Conservation (phyloP, 1,140 invertebrate species). For the Sesamia nonagrioides region DNA sequence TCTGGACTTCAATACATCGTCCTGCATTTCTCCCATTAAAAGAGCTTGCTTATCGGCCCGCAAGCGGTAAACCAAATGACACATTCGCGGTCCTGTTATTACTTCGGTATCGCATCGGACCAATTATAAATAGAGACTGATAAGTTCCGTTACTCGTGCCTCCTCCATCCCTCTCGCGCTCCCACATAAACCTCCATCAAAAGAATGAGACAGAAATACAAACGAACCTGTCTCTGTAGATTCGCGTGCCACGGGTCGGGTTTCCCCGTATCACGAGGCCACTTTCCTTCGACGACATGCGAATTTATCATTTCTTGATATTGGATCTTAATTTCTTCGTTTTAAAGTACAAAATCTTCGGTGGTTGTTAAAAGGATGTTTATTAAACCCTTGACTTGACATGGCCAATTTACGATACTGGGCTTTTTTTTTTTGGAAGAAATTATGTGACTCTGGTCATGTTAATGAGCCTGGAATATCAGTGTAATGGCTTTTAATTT, state of each 20-base stretch:
- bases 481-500: not conserved
- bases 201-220: slow-evolving; percentile 53
- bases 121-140: slow-evolving; percentile 76
- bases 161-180: slow-evolving; percentile 52
- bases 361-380: slow-evolving; percentile 29
- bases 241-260: slow-evolving; percentile 58
- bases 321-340: slow-evolving; percentile 22
- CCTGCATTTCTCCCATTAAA: slow-evolving; percentile 32
- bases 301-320: slow-evolving; percentile 22
- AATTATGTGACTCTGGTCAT: slow-evolving; percentile 1
- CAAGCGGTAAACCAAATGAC: slow-evolving; percentile 58
- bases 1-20: not conserved
- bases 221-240: slow-evolving; percentile 55
- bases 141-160: slow-evolving; percentile 63
- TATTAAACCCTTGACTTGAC: slow-evolving; percentile 32
- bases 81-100: slow-evolving; percentile 60
- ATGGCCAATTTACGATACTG: slow-evolving; percentile 44
- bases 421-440: not conserved
- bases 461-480: slow-evolving; percentile 16
- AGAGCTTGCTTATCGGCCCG: slow-evolving; percentile 35
- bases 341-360: slow-evolving; percentile 18
- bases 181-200: slow-evolving; percentile 5
- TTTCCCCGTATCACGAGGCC: slow-evolving; percentile 62
- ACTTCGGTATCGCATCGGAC: slow-evolving; percentile 60
- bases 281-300: slow-evolving; percentile 58